Evolutionary conservation across 2,113 vertebrate genomes (phyloP).

Genomic region (Sigmodon hispidus): DNA sequence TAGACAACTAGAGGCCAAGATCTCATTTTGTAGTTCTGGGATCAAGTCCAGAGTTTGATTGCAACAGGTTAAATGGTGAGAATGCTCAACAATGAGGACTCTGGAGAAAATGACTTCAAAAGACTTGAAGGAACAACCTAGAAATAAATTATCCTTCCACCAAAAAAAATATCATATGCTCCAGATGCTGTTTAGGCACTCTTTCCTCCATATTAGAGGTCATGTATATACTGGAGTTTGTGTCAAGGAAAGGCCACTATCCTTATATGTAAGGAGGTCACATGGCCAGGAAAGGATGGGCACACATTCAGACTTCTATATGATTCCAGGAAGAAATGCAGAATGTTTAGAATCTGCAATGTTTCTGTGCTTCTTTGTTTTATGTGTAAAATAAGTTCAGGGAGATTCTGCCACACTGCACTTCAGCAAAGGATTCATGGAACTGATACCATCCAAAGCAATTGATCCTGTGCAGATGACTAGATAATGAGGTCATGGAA

Average conservation of each 20-base stretch:
- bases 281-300: too few species aligned
- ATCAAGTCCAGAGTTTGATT: conserved; percentile 1
- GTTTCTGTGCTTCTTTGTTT: neutral
- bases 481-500: conserved; percentile 31
- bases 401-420: neutral
- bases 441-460: conserved; percentile 19
- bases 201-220: neutral
- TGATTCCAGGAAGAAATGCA: conserved; percentile 14
- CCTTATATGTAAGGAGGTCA: neutral
- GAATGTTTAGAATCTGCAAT: neutral
- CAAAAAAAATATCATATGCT: neutral
- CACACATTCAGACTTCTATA: neutral
- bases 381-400: conserved; percentile 15
- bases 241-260: neutral
- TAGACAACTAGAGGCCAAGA: neutral
- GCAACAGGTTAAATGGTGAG: neutral
- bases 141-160: neutral
- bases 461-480: neutral
- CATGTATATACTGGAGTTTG: neutral
- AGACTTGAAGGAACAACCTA: conserved; percentile 1
- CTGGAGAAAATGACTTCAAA: neutral
- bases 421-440: conserved; percentile 5
- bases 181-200: neutral
- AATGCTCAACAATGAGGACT: neutral
- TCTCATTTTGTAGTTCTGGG: conserved; percentile 45